Evolutionary conservation across 2,888 invertebrate genomes (phyloP).

Genomic region (Sinopyrophorus schimmeli): DNA sequence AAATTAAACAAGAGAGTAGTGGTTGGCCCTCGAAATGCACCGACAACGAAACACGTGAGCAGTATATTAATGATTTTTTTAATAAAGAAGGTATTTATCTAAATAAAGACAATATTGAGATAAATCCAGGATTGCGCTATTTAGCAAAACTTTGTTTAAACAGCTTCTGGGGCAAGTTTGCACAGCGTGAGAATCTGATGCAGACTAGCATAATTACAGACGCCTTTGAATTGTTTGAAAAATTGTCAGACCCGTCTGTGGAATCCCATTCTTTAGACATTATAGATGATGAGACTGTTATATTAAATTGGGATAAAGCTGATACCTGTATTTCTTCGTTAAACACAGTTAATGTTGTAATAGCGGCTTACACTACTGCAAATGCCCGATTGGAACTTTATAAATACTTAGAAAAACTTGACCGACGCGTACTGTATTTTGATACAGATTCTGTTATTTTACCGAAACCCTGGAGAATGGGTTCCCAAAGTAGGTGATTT

Average conservation of each 20-base stretch:
- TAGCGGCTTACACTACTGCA: no score
- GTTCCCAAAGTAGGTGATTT: no score
- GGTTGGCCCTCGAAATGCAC: neutral
- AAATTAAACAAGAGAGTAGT: slow-evolving; percentile 1
- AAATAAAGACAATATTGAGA: neutral
- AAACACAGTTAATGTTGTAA: no score
- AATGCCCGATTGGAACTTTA: no score
- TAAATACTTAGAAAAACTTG: no score
- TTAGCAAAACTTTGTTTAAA: slow-evolving; percentile 41
- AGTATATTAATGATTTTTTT: neutral
- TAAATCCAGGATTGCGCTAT: slow-evolving; percentile 38
- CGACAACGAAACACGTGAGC: neutral
- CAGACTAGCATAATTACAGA: slow-evolving; percentile 33
- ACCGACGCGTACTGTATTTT: no score
- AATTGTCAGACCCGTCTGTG: slow-evolving; percentile 31
- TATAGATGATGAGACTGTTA: slow-evolving; percentile 22
- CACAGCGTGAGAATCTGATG: slow-evolving; percentile 36
- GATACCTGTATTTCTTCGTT: no score
- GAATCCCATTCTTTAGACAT: slow-evolving; percentile 27
- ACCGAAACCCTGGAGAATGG: no score
- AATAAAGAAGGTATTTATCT: neutral
- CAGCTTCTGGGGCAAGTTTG: slow-evolving; percentile 43
- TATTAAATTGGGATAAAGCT: no score
- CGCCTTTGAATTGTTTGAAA: slow-evolving; percentile 20
- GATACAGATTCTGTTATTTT: no score